Evolutionary conservation across 2,113 vertebrate genomes (phyloP).

Genomic region (Gallinago paraguaiae): DNA sequence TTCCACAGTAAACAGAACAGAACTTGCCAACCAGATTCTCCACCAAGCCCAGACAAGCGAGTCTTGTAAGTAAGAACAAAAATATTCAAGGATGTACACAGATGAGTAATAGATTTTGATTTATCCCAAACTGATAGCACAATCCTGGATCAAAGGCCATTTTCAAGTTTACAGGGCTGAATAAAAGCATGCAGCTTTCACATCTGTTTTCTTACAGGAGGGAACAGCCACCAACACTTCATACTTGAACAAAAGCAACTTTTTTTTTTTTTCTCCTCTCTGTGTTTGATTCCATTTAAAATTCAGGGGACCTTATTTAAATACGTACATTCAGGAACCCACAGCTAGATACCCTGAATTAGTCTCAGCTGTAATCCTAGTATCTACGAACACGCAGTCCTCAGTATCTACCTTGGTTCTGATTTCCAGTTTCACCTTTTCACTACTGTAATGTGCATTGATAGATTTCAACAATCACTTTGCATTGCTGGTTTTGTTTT

Average conservation of each 20-base stretch:
- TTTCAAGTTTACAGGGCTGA: background rate
- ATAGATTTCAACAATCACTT: background rate
- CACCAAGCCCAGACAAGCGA: background rate
- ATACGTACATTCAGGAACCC: background rate
- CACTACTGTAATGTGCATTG: background rate
- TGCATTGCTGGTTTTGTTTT: background rate
- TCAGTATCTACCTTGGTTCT: rapidly evolving
- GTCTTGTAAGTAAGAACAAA: background rate
- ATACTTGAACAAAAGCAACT: background rate
- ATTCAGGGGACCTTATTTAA: background rate
- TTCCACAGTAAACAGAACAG: background rate
- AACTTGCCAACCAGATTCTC: background rate
- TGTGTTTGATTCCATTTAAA: background rate
- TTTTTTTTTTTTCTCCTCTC: background rate
- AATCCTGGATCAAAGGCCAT: background rate
- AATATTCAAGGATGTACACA: background rate
- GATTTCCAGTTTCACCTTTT: background rate
- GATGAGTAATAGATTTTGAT: background rate
- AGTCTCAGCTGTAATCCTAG: background rate
- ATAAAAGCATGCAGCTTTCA: background rate
- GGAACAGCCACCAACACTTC: background rate
- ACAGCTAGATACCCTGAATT: background rate
- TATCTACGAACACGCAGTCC: background rate
- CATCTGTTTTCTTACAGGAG: background rate
- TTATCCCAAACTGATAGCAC: background rate